Base-by-base conservation (phyloP, 2,797 vertebrate species). In the Columba guinea region DNA sequence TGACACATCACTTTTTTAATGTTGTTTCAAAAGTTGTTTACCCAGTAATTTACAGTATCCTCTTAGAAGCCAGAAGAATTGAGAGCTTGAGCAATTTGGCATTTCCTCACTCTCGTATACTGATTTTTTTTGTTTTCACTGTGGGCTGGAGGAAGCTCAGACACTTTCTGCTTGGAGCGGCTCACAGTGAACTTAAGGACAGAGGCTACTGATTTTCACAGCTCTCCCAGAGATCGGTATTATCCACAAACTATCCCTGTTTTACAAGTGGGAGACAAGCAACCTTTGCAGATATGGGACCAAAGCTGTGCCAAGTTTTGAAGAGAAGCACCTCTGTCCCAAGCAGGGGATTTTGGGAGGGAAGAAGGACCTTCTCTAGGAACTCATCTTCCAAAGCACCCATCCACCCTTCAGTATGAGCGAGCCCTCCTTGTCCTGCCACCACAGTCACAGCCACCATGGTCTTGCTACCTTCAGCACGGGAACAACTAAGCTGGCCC, bases 1-100 rank as follows among this genome's bases (percentile, higher is more conserved):
- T 91, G 92, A 94, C 92, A 91, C 84, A 84, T 76, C 75, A 78
- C 69, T 94, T 97, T 95, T 95, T 89, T 55, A 82, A 90, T 51
- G 53, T 76, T 0, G 0, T 93, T 92, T 95, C 90, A 90, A 87
- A 95, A 90, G 76, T 41, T 95, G 94, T 96, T 96, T 96, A 87
- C 65, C 32, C 90, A 65, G 69, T 86, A 94, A 96, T 94, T 95
- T 95, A 78, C 84, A 85, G n/a, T 78, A 46, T 95, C 77, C 71
- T 95, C 90, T 94, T 80, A 81, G 78, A 96, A 95, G 65, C 26
- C 92, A 85, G 81, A 85, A 94, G 71, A 94, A 96, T 35, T 27
- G 64, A 74, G 86, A 89, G 56, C 71, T 94, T 94, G 68, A 96
- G 70, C 91, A 94, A 96, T 75, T 79, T 84, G 32, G 60, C 86